Base-by-base conservation (phyloP, 2,113 vertebrate species). In the Turnix velox region DNA sequence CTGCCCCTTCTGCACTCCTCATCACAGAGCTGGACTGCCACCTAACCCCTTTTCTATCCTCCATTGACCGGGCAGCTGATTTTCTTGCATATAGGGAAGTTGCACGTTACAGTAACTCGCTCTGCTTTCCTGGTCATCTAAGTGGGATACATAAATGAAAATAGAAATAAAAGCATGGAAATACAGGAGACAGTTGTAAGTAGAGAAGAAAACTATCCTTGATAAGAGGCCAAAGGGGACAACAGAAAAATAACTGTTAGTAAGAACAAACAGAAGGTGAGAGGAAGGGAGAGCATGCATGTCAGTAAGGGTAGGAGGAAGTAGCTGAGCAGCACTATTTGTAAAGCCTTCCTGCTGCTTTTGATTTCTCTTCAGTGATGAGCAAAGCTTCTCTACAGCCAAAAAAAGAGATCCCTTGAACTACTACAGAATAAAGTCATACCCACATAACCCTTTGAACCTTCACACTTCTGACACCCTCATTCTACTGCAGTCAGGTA, bases 271-370 rank as follows among this genome's bases (percentile, higher is more conserved):
- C 4, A 52, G 52, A 40, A 81, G 18, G 42, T 5, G 23, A 85
- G 48, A 63, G 72, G 20, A 55, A 37, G 3, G 63, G 42, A 69
- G 23, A 71, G 18, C 0, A 0, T 28, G 18, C 3, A 1, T 2
- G 4, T 33, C 0, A 0, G 49, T n/a, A 71, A 19, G 25, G 5
- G 43, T 46, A 40, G 42, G 66, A 93, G 68, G 86, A 95, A 93
- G 76, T n/a, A 37, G 73, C 33, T 54, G 4, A 65, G 76, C 61
- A 88, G 37, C 52, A 15, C 31, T 23, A 8, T 73, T 72, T 65
- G 82, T 86, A 35, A 85, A 83, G 25, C 33, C 33, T 92, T 84
- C 57, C 88, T 90, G 74, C 17, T 77, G 55, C 39, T 88, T 92
- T 55, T 85, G 14, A 58, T 77, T 90, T 40, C 55, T 81, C 27